Conservation (phyloP, 2,888 invertebrate genomes). For the Catocala nupta region DNA sequence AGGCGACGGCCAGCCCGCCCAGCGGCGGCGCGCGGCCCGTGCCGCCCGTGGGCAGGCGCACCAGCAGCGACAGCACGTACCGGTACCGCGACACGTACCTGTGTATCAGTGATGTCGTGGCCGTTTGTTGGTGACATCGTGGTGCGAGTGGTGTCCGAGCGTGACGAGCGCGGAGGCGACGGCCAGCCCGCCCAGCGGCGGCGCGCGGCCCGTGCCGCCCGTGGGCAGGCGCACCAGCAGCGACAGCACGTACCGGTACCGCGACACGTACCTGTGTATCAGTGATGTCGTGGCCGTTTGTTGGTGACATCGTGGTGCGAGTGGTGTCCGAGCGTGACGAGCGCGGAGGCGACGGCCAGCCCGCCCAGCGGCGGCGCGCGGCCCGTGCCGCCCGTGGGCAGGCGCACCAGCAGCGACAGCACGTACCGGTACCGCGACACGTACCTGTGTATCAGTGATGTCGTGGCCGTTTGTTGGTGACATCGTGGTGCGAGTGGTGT, state of each 20-base stretch:
- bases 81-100: constrained; percentile 7
- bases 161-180: constrained; percentile 97
- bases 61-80: constrained; percentile 94
- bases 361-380: constrained; percentile 95
- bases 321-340: constrained; percentile 94
- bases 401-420: constrained; percentile 95
- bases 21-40: constrained; percentile 93
- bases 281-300: constrained; percentile 55
- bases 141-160: constrained; percentile 89
- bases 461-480: constrained; percentile 43
- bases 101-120: constrained; percentile 55
- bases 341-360: constrained; percentile 95
- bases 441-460: constrained; percentile 52
- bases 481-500: constrained; percentile 79
- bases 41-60: constrained; percentile 95
- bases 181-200: constrained; percentile 94
- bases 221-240: constrained; percentile 96
- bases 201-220: constrained; percentile 94
- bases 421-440: constrained; percentile 78
- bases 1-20: constrained; percentile 95
- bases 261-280: constrained; percentile 35
- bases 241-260: constrained; percentile 89
- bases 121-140: constrained; percentile 43
- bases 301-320: constrained; percentile 45
- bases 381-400: constrained; percentile 94